Conservation (phyloP, 1,140 invertebrate species). For the Platyscapa corneri region DNA sequence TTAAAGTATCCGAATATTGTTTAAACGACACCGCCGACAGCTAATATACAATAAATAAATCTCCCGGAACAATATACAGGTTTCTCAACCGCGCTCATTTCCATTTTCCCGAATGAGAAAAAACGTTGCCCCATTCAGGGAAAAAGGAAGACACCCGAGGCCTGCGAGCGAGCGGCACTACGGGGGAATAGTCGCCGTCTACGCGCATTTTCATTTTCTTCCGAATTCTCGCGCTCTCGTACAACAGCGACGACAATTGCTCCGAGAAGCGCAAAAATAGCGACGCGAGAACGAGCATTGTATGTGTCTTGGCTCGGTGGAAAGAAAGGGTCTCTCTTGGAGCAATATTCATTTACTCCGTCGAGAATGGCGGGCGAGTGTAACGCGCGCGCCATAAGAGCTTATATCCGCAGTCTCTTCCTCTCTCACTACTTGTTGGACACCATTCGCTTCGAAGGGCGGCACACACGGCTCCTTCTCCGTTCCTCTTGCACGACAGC, state of each 20-base stretch:
- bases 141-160: not conserved
- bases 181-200: no score
- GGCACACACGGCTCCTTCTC: slow-evolving; percentile 49
- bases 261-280: slow-evolving; percentile 16
- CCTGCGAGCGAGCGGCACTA: no score
- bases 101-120: not conserved
- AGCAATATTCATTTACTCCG: slow-evolving; percentile 57
- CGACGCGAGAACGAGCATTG: slow-evolving; percentile 41
- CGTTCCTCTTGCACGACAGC: slow-evolving; percentile 56
- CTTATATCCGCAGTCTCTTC: slow-evolving; percentile 55
- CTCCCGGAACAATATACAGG: not conserved
- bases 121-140: not conserved
- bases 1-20: slow-evolving; percentile 28
- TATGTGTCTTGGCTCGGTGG: slow-evolving; percentile 50
- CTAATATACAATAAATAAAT: slow-evolving; percentile 48
- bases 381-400: slow-evolving; percentile 56
- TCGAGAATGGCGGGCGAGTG: slow-evolving; percentile 55
- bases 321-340: slow-evolving; percentile 39
- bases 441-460: slow-evolving; percentile 57
- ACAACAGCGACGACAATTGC: slow-evolving; percentile 4
- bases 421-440: slow-evolving; percentile 47
- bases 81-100: slow-evolving; percentile 22
- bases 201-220: slow-evolving; percentile 27
- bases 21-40: slow-evolving; percentile 41
- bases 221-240: slow-evolving; percentile 4